Conservation (phyloP, 2,888 invertebrate genomes). For the Eledona agricola region DNA sequence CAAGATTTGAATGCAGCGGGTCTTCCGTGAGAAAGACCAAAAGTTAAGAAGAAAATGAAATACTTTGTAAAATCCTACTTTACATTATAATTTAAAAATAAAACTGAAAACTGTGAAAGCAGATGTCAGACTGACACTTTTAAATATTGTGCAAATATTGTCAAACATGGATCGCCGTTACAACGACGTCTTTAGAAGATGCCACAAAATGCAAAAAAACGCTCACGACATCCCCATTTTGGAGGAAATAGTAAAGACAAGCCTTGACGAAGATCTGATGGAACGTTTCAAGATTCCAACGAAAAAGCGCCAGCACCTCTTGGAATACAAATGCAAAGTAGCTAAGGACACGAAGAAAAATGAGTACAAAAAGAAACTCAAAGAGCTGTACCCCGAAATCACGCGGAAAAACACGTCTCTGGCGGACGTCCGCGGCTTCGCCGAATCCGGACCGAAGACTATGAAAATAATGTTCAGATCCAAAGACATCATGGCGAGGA, state of each 20-base stretch:
- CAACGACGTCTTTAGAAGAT: slow-evolving; percentile 19
- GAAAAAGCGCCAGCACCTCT: slow-evolving; percentile 48
- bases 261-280: slow-evolving; percentile 52
- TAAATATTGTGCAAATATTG: too few species aligned
- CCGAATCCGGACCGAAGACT: slow-evolving; percentile 68
- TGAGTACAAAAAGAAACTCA: slow-evolving; percentile 50
- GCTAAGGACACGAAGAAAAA: slow-evolving; percentile 51
- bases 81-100: too few species aligned
- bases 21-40: too few species aligned
- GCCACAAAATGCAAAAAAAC: slow-evolving; percentile 9
- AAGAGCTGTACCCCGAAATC: slow-evolving; percentile 54
- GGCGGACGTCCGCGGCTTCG: slow-evolving; percentile 67
- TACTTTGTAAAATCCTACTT: too few species aligned
- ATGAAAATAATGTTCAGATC: slow-evolving; percentile 70
- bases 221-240: slow-evolving; percentile 41
- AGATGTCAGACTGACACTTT: too few species aligned
- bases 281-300: slow-evolving; percentile 51
- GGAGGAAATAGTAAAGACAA: slow-evolving; percentile 50
- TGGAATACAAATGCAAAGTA: slow-evolving; percentile 51
- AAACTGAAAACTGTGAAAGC: too few species aligned
- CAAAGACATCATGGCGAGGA: slow-evolving; percentile 69
- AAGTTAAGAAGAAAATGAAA: too few species aligned
- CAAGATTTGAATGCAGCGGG: too few species aligned
- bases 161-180: slow-evolving; percentile 8
- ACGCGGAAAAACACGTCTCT: slow-evolving; percentile 51